Conservation (phyloP, 2,888 invertebrate genomes). For the Rambutsinella grinnellia region DNA sequence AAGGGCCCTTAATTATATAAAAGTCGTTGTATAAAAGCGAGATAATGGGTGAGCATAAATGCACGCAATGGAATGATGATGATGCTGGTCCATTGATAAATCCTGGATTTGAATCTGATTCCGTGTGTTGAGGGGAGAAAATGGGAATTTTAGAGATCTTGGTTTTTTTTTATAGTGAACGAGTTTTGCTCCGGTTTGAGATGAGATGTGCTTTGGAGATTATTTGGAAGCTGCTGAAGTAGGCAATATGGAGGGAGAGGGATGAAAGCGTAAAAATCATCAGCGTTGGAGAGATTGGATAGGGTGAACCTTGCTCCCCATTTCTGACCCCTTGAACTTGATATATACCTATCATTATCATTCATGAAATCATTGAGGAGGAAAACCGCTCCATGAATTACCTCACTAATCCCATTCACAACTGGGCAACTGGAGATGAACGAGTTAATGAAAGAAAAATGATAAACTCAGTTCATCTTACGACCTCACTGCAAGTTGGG, state of each 20-base stretch:
- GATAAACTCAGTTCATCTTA: background rate
- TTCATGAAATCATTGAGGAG: conserved; percentile 48
- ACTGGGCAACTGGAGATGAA: background rate
- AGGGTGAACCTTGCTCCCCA: conserved; percentile 48
- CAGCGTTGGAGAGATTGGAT: conserved; percentile 9
- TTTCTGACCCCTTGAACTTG: conserved; percentile 53
- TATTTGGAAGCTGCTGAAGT: conserved; percentile 5
- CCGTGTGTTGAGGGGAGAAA: conserved; percentile 1
- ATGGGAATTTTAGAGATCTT: conserved; percentile 33
- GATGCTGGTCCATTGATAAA: conserved; percentile 49
- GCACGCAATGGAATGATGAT: conserved; percentile 39
- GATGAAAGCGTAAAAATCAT: conserved; percentile 15
- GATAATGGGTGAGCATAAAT: conserved; percentile 37
- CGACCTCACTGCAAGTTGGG: background rate
- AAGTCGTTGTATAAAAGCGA: conserved; percentile 40
- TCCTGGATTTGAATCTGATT: conserved; percentile 32
- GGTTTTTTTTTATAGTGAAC: conserved; percentile 34
- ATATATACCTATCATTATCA: conserved; percentile 47
- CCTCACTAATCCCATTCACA: background rate
- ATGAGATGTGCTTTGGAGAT: background rate
- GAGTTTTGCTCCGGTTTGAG: conserved; percentile 24
- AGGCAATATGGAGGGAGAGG: background rate
- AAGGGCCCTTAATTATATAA: no score
- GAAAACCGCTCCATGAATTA: conserved; percentile 15
- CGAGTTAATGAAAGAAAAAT: conserved; percentile 32